Percentiles rank a stretch among this genome's conserved stretches.
Conservation (phyloP, 1,140 invertebrate genomes). For the Drepana arcuata region DNA sequence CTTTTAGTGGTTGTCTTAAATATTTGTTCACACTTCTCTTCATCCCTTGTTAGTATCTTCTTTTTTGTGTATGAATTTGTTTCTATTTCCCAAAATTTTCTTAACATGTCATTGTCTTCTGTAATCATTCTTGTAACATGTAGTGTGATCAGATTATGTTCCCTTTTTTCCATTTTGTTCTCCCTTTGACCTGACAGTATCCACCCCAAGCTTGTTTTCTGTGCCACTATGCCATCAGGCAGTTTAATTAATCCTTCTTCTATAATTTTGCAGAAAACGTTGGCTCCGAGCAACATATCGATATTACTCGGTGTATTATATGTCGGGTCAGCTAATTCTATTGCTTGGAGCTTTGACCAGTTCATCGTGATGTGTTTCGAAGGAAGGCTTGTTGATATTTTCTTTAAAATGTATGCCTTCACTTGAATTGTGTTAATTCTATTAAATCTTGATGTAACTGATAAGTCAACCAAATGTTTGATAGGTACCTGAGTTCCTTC, state of each 20-base stretch:
- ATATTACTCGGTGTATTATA: slow-evolving; percentile 15
- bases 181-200: slow-evolving; percentile 17
- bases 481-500: no score
- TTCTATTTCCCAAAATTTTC: slow-evolving; percentile 17
- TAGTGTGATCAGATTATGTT: slow-evolving; percentile 9
- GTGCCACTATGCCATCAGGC: slow-evolving; percentile 15
- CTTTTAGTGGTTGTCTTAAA: slow-evolving; percentile 6
- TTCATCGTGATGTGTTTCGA: no score
- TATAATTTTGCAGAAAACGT: slow-evolving; percentile 22
- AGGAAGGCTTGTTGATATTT: no score
- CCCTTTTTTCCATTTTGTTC: background rate
- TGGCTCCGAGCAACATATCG: slow-evolving; percentile 19
- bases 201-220: slow-evolving; percentile 21
- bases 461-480: no score
- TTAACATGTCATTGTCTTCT: slow-evolving; percentile 9
- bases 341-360: no score
- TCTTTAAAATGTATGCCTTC: no score
- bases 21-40: slow-evolving; percentile 12
- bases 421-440: no score
- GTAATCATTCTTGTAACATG: slow-evolving; percentile 12
- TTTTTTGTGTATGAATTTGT: background rate
- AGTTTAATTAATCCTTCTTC: slow-evolving; percentile 15
- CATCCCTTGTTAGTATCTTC: slow-evolving; percentile 6
- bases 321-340: slow-evolving; percentile 15
- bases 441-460: no score